Conservation (phyloP, 2,888 invertebrate genomes). For the Cantharis flavilabris region DNA sequence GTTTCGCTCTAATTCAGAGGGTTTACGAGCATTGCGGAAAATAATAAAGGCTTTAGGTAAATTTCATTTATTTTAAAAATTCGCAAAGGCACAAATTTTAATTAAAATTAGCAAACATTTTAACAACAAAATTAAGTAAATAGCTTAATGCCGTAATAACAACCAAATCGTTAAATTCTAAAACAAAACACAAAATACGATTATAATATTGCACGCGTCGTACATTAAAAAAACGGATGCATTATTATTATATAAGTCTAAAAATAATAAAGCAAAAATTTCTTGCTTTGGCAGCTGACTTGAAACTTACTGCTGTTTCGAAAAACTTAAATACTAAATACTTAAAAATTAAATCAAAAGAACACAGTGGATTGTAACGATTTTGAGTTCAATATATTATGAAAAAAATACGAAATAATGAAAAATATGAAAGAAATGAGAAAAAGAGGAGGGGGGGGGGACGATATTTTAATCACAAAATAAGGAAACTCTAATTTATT, state of each 20-base stretch:
- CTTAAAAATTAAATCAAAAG: slow-evolving; percentile 6
- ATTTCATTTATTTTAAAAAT: slow-evolving; percentile 41
- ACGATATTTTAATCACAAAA: slow-evolving; percentile 8
- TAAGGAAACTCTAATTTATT: slow-evolving; percentile 9
- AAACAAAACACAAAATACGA: slow-evolving; percentile 7
- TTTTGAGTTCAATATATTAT: neutral
- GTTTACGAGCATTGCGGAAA: no score
- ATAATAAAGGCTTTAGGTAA: slow-evolving; percentile 3
- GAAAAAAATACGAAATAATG: neutral
- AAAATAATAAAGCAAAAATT: slow-evolving; percentile 7
- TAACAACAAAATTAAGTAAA: slow-evolving; percentile 35
- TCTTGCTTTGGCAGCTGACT: slow-evolving; percentile 11
- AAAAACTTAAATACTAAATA: neutral
- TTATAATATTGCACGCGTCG: neutral
- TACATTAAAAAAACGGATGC: neutral
- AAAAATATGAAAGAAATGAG: neutral
- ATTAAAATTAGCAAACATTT: slow-evolving; percentile 39
- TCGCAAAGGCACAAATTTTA: slow-evolving; percentile 46
- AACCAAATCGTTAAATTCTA: slow-evolving; percentile 21
- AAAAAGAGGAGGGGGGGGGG: neutral
- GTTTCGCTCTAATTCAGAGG: no score
- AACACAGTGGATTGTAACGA: slow-evolving; percentile 7
- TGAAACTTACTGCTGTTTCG: neutral
- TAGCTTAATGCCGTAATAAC: slow-evolving; percentile 10
- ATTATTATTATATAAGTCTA: neutral